Base-by-base conservation (phyloP, 2,888 invertebrate species). In the Boloria euphrosyne region DNA sequence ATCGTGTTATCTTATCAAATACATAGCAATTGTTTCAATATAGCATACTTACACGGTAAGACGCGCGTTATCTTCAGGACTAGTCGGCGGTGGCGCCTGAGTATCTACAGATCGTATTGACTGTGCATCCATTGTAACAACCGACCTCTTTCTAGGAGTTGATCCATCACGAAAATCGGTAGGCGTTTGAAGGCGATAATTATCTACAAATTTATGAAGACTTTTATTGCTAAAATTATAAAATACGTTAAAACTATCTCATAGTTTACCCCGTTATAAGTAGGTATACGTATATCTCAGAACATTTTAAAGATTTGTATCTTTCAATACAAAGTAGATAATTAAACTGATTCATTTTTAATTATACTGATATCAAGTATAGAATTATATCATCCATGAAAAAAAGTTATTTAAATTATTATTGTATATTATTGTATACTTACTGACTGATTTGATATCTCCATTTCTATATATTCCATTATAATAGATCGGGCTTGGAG, bases 71-170 rank as follows among this genome's bases (percentile, higher is more conserved):
- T 93, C 91, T 67, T 90, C 87, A 1, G 86, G 84, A 49, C 83
- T 83, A 17, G 93, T 91, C 1, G 92, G 88, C 2, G 89, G 89
- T 10, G 92, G 92, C n/a, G 87, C 89, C 0, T 88, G 90, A 0
- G 90, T 89, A 60, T 90, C 91, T 18, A 88, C 75, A 0, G 92
- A 92, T 43, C 91, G 85, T 31, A 92, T 78, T 1, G 92, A 92
- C 71, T 89, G 89, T 0, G 89, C 92, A 65, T 92, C 92, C 87
- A 90, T 88, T 0, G 90, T 89, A 1, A 71, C 81, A 5, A 87
- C 84, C 2, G 90, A 90, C 4, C 91, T 80, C 73, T 90, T 90
- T 2, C 89, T 82, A 51, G 90, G 89, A 0, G 90, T 89, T 2
- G 75, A 75, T 6, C 72, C 81, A 4, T 84, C 86, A n/a, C 85